A percentile compares a stretch with the other conserved stretches of the same genome.
phyloP scores from a whole-genome alignment of 2,113 vertebrate species.

The Anthoscopus minutus region DNA sequence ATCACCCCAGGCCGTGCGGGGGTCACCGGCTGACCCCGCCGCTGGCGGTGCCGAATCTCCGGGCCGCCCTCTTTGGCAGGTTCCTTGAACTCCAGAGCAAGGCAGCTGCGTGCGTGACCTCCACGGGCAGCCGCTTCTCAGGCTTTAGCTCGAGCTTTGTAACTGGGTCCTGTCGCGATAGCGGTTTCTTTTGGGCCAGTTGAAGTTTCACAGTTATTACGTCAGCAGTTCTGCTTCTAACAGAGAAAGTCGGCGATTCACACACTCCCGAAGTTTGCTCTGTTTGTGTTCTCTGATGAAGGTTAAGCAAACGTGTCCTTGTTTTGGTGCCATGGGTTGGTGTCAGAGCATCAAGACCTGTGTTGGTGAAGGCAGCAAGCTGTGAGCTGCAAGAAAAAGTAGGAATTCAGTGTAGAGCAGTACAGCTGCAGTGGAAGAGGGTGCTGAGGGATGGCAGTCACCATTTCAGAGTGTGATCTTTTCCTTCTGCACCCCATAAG shows the following conservation, averaged over 20 bases:
- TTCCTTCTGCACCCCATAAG: not conserved
- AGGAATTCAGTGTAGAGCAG: rapidly evolving
- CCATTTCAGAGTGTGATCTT: not conserved
- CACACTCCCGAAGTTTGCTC: not conserved
- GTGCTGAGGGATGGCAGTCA: not conserved
- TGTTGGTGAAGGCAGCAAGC: not conserved
- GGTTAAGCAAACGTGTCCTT: not conserved
- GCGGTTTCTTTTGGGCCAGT: not conserved
- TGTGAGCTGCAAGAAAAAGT: not conserved
- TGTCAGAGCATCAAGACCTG: not conserved
- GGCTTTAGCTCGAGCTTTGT: not conserved
- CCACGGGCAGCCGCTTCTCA: not conserved
- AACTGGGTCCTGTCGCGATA: rapidly evolving
- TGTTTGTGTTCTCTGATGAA: not conserved
- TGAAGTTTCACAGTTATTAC: not conserved
- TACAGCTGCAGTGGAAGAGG: not conserved
- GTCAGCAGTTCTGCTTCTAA: not conserved
- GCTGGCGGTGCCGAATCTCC: not conserved
- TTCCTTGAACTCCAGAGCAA: too few species aligned
- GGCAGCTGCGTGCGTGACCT: not conserved
- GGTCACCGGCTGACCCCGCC: not conserved
- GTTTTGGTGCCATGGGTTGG: not conserved
- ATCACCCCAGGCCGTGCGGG: not conserved
- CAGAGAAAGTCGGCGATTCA: not conserved
- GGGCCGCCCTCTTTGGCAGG: rapidly evolving